phyloP scores from a whole-genome alignment of 2,888 invertebrate genomes.

The Ophioninae sp. region DNA sequence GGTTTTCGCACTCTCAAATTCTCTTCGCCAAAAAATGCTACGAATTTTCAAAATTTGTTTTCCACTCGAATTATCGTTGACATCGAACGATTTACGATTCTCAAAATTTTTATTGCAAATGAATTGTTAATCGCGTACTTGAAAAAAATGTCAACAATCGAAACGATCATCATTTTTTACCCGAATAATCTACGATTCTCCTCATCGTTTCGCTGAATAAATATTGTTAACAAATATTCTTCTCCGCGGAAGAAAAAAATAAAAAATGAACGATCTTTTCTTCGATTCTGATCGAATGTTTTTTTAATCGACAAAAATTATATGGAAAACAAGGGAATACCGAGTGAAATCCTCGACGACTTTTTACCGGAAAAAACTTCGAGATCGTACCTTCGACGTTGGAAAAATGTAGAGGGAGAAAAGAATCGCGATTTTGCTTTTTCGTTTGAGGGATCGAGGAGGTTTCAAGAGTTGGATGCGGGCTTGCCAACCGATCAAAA shows the following conservation, averaged over 20 bases:
- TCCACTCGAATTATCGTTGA: neutral
- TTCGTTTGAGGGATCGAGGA: neutral
- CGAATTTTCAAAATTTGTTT: neutral
- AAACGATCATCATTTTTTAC: neutral
- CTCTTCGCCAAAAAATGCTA: neutral
- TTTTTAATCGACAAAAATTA: neutral
- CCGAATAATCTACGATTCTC: neutral
- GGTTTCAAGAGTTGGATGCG: neutral
- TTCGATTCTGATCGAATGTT: neutral
- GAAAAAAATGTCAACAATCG: neutral
- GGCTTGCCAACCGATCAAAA: constrained; percentile 57
- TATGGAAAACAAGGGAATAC: too few species aligned
- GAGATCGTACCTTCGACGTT: too few species aligned
- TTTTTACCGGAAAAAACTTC: too few species aligned
- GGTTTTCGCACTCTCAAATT: neutral
- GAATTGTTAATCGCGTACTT: neutral
- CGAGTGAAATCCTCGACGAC: neutral
- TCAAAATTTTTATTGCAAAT: neutral
- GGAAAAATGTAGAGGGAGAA: too few species aligned
- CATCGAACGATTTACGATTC: neutral
- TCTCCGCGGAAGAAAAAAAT: neutral
- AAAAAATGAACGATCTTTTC: neutral
- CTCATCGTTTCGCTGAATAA: neutral
- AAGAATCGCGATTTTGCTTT: too few species aligned
- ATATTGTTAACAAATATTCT: neutral